These are phyloP conservation scores for Coleophora flavipennella DNA, from an alignment of 2,888 invertebrate species.

Conservation along the genomic window DNA sequence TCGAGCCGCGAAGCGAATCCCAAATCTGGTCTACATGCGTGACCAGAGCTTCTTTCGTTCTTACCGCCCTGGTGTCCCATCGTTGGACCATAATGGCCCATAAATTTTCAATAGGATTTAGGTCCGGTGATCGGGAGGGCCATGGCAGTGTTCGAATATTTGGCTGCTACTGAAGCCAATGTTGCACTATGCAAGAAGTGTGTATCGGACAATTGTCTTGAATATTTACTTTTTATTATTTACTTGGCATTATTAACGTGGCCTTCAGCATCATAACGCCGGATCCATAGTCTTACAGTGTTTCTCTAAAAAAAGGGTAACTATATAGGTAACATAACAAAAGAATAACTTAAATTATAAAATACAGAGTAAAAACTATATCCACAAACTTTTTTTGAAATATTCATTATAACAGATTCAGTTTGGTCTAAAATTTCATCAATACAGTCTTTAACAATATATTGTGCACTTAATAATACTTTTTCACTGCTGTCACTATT, in stretches of 20 bases:
- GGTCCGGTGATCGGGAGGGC: slow-evolving; percentile 9
- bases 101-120: slow-evolving; percentile 10
- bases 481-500: no score
- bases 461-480: no score
- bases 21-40: slow-evolving; percentile 2
- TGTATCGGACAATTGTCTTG: slow-evolving; percentile 13
- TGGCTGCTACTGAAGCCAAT: slow-evolving; percentile 4
- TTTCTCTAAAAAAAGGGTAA: not conserved
- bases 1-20: slow-evolving; percentile 3
- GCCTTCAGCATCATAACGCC: not conserved
- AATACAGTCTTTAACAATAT: no score
- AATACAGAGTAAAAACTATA: no score
- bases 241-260: slow-evolving; percentile 1
- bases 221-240: slow-evolving; percentile 2
- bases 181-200: slow-evolving; percentile 2
- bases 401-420: no score
- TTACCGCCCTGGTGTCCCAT: slow-evolving; percentile 2
- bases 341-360: no score
- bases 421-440: no score
- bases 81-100: slow-evolving; percentile 11
- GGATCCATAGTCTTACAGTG: not conserved
- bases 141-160: slow-evolving; percentile 1
- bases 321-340: no score
- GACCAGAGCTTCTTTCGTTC: not conserved
- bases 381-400: no score